Percentiles rank a stretch among this genome's conserved stretches.
Evolutionary conservation across 2,797 vertebrate genomes (phyloP).

Genomic region (Bryconaethiops microstoma): DNA sequence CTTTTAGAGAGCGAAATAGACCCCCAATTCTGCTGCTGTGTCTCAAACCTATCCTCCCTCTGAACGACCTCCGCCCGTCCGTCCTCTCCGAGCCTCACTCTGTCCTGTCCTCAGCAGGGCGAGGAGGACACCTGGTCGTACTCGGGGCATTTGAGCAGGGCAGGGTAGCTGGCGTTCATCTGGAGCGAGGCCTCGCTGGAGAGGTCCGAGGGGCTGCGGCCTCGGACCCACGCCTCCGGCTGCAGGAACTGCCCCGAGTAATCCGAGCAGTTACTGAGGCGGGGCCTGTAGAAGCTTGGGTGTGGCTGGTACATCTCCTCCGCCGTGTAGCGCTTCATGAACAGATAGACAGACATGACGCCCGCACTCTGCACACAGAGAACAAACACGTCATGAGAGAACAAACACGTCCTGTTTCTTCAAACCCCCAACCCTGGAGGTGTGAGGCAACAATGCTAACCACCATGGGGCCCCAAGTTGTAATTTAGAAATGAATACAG

Average conservation of each 20-base stretch:
- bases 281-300: conserved; percentile 86
- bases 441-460: no score
- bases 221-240: conserved; percentile 82
- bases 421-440: no score
- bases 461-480: no score
- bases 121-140: conserved; percentile 91
- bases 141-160: conserved; percentile 90
- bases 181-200: conserved; percentile 89
- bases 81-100: no score
- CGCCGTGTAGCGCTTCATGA: conserved; percentile 92
- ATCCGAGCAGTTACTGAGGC: conserved; percentile 91
- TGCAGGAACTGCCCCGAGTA: conserved; percentile 92
- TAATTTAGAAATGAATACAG: no score
- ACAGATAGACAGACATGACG: conserved; percentile 92
- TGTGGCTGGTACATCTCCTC: conserved; percentile 89
- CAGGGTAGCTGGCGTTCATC: conserved; percentile 88
- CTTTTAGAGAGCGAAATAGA: neutral
- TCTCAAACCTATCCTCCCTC: neutral
- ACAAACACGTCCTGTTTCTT: no score
- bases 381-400: neutral
- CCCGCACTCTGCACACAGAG: conserved; percentile 79
- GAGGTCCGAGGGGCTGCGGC: conserved; percentile 87
- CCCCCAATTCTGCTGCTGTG: neutral
- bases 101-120: conserved; percentile 78
- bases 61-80: no score